phyloP scores from a whole-genome alignment of 2,113 vertebrate species.

The Gallinago jamesoni region DNA sequence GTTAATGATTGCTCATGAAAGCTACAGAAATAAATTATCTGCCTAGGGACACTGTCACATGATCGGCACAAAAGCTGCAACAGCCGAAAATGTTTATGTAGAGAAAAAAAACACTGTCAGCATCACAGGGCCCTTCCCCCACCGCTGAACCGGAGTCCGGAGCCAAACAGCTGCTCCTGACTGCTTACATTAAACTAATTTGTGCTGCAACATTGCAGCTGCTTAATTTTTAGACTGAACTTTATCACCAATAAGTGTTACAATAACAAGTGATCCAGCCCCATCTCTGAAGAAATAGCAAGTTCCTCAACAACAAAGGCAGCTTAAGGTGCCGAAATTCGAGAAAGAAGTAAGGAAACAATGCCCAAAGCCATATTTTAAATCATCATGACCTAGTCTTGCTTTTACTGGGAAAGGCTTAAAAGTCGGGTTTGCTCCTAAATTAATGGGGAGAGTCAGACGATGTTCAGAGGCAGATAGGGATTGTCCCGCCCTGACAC shows the following conservation, averaged over 20 bases:
- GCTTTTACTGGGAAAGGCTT: slow-evolving; percentile 48
- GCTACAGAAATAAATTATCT: slow-evolving; percentile 90
- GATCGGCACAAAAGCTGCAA: slow-evolving; percentile 86
- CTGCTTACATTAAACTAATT: slow-evolving; percentile 89
- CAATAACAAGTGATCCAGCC: slow-evolving; percentile 80
- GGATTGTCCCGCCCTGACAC: accelerated
- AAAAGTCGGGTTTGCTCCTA: slow-evolving; percentile 34
- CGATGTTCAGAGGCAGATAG: accelerated
- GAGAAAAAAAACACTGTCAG: slow-evolving; percentile 81
- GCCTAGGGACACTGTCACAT: slow-evolving; percentile 86
- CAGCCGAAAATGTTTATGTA: slow-evolving; percentile 89
- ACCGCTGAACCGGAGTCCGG: slow-evolving; percentile 72
- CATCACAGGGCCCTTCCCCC: slow-evolving; percentile 79
- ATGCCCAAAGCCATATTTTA: slow-evolving; percentile 13
- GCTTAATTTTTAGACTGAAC: slow-evolving; percentile 85
- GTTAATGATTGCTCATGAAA: slow-evolving; percentile 89
- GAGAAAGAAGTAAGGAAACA: slow-evolving; percentile 41
- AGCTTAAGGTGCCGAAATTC: slow-evolving; percentile 29
- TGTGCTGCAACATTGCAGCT: slow-evolving; percentile 87
- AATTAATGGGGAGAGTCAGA: background rate
- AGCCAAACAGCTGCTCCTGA: slow-evolving; percentile 88
- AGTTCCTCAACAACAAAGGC: slow-evolving; percentile 73
- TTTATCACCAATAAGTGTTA: slow-evolving; percentile 85
- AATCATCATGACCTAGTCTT: background rate
- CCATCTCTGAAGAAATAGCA: slow-evolving; percentile 73